These are phyloP conservation scores for Argyrosomus japonicus DNA, from an alignment of 2,113 vertebrate genomes.

Conservation along the genomic window DNA sequence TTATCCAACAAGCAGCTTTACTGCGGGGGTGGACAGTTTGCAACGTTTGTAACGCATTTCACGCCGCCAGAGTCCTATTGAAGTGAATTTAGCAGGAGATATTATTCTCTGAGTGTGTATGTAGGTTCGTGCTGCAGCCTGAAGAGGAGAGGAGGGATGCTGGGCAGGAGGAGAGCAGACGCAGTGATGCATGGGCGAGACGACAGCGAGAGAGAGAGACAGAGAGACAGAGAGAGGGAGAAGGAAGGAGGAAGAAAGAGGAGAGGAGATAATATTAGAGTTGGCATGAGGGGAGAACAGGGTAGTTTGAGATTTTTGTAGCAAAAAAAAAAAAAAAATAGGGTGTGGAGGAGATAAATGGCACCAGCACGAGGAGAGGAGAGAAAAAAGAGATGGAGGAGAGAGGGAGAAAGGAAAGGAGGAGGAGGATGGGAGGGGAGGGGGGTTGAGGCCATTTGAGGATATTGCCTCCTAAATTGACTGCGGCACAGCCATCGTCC, in stretches of 20 bases:
- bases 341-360: conserved; percentile 61
- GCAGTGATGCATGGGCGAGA: conserved; percentile 58
- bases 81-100: conserved; percentile 32
- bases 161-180: conserved; percentile 42
- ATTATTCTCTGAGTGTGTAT: conserved; percentile 16
- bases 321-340: conserved; percentile 5
- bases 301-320: conserved; percentile 39
- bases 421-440: conserved; percentile 6
- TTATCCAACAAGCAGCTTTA: conserved; percentile 49
- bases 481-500: conserved; percentile 72
- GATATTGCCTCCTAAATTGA: conserved; percentile 77
- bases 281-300: conserved; percentile 17
- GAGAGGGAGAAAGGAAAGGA: not conserved
- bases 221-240: conserved; percentile 25
- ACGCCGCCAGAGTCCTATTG: conserved; percentile 38
- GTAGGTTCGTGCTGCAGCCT: conserved; percentile 41
- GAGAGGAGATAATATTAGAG: conserved; percentile 43
- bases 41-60: conserved; percentile 35
- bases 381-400: not conserved
- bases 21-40: conserved; percentile 41
- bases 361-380: conserved; percentile 26
- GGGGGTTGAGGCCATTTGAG: conserved; percentile 77
- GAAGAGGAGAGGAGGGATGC: conserved; percentile 19
- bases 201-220: conserved; percentile 42
- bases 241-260: conserved; percentile 18